Conservation (phyloP, 2,888 invertebrate species). For the Hetaerina titia region DNA sequence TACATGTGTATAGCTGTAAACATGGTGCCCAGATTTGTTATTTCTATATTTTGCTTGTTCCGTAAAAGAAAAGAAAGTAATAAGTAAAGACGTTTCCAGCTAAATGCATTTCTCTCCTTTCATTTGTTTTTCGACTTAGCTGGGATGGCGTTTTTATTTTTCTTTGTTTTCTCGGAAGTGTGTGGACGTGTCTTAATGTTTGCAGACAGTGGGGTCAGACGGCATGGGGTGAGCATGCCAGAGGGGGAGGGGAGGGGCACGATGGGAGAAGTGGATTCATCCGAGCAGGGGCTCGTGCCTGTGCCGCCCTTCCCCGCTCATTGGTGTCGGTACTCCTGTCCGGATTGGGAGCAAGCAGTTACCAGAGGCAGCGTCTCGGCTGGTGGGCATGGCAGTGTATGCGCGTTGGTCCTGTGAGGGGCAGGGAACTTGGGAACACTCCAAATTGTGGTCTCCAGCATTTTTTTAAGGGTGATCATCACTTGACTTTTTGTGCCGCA, state of each 20-base stretch:
- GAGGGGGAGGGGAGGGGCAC: background rate
- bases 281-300: too few relatives aligned
- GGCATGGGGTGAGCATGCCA: background rate
- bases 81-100: slow-evolving; percentile 57
- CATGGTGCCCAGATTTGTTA: slow-evolving; percentile 53
- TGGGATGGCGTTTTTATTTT: slow-evolving; percentile 34
- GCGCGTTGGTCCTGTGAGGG: too few relatives aligned
- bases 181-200: background rate
- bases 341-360: too few relatives aligned
- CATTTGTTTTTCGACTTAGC: background rate
- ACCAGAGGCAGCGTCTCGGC: too few relatives aligned
- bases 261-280: background rate
- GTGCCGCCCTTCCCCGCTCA: too few relatives aligned
- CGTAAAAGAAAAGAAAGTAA: background rate
- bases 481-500: background rate
- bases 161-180: background rate
- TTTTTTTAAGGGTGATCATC: background rate
- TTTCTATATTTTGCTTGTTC: slow-evolving; percentile 59
- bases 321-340: too few relatives aligned
- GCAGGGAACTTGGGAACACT: too few relatives aligned
- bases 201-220: too few relatives aligned
- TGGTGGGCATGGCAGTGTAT: background rate
- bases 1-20: slow-evolving; percentile 16
- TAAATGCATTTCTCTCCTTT: slow-evolving; percentile 47
- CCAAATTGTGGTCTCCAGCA: too few relatives aligned